Percentiles rank a stretch among this genome's conserved stretches.
phyloP scores from a whole-genome alignment of 2,113 vertebrate species.

The Carassius gibelio region DNA sequence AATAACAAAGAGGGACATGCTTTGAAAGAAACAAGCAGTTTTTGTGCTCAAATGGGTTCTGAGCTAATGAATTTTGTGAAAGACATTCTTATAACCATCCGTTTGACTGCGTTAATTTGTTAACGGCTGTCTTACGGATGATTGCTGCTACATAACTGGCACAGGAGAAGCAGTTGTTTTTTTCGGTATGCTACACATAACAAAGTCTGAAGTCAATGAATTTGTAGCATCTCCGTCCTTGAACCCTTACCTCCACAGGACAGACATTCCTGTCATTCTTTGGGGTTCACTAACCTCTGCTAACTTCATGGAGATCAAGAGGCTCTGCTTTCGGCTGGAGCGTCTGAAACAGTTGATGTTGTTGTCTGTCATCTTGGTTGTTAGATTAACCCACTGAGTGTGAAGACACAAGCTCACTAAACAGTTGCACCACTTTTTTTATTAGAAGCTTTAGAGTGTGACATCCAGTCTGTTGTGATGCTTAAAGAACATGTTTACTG shows the following conservation, averaged over 20 bases:
- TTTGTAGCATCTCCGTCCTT: neutral
- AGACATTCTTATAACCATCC: constrained; percentile 63
- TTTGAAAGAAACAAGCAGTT: neutral
- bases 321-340: constrained; percentile 16
- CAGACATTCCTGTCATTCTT: constrained; percentile 65
- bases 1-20: neutral
- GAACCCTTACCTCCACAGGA: constrained; percentile 54
- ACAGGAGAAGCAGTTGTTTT: neutral
- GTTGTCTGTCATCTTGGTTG: constrained; percentile 25
- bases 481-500: neutral
- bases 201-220: constrained; percentile 44
- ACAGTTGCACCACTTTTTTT: neutral
- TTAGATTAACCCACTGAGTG: neutral
- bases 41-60: neutral
- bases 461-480: neutral
- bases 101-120: constrained; percentile 61
- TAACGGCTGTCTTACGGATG: constrained; percentile 47
- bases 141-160: neutral
- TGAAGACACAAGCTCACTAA: neutral
- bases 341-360: neutral
- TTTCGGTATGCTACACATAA: constrained; percentile 34
- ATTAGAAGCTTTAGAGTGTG: neutral
- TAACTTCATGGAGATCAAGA: constrained; percentile 40
- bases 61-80: constrained; percentile 8
- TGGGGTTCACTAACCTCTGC: constrained; percentile 61